These are phyloP conservation scores for Leucoraja erinaceus DNA, from an alignment of 2,113 vertebrate species.

Conservation along the genomic window DNA sequence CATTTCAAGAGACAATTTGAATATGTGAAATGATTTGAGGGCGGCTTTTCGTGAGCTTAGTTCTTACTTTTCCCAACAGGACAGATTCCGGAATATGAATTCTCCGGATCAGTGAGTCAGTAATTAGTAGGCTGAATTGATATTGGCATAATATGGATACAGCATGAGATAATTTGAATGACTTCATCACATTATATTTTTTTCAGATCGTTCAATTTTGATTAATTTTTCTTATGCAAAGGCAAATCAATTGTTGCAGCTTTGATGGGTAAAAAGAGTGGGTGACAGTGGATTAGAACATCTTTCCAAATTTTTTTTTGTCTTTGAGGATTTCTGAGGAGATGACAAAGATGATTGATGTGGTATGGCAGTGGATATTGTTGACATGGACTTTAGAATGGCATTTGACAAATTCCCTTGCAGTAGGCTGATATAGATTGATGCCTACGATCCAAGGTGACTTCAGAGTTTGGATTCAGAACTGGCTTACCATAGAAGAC, in stretches of 20 bases:
- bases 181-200: background rate
- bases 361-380: no score
- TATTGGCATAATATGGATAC: background rate
- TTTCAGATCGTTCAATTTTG: background rate
- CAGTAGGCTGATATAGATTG: no score
- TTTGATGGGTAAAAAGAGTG: background rate
- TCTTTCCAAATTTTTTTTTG: background rate
- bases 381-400: no score
- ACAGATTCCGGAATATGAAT: background rate
- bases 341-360: no score
- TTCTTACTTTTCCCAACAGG: background rate
- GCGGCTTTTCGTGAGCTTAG: background rate
- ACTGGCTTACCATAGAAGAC: no score
- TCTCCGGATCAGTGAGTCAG: background rate
- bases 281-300: background rate
- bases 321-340: no score
- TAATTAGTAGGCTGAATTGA: constrained; percentile 3
- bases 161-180: background rate
- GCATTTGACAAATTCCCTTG: no score
- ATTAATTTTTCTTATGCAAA: background rate
- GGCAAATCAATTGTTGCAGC: background rate
- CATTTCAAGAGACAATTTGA: background rate
- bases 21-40: background rate
- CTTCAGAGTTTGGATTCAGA: no score
- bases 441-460: no score